Percentiles rank a stretch among this genome's conserved stretches.
These are phyloP conservation scores for Clarias magur DNA, from an alignment of 2,113 vertebrate species.

Conservation along the genomic window DNA sequence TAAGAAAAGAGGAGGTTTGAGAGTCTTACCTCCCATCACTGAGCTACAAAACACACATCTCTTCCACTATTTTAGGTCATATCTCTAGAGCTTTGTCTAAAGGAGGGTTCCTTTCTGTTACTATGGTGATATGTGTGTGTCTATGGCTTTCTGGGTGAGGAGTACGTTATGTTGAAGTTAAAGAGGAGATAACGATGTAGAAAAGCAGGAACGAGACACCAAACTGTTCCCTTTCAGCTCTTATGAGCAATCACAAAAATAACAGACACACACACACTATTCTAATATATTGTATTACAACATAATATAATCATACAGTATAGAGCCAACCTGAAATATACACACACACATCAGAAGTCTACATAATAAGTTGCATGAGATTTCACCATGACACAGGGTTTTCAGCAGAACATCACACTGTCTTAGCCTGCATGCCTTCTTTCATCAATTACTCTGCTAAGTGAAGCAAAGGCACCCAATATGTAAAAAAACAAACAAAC, in stretches of 20 bases:
- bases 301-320: no score
- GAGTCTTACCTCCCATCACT: neutral
- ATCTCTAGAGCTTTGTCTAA: slow-evolving; percentile 43
- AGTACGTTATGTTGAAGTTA: slow-evolving; percentile 65
- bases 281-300: neutral
- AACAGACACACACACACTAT: neutral
- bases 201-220: slow-evolving; percentile 68
- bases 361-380: no score
- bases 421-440: no score
- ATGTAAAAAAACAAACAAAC: no score
- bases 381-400: no score
- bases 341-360: no score
- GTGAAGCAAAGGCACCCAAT: no score
- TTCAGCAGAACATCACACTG: no score
- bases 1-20: neutral
- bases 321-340: no score
- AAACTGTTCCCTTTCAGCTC: slow-evolving; percentile 69
- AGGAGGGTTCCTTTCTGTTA: slow-evolving; percentile 37
- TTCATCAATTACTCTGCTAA: no score
- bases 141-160: slow-evolving; percentile 19
- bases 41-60: slow-evolving; percentile 3
- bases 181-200: slow-evolving; percentile 76
- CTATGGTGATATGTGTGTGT: slow-evolving; percentile 20
- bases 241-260: slow-evolving; percentile 54
- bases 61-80: slow-evolving; percentile 41